Percentiles rank a stretch among this genome's conserved stretches.
phyloP scores from a whole-genome alignment of 1,140 invertebrate genomes.

The Diorhabda elongata region DNA sequence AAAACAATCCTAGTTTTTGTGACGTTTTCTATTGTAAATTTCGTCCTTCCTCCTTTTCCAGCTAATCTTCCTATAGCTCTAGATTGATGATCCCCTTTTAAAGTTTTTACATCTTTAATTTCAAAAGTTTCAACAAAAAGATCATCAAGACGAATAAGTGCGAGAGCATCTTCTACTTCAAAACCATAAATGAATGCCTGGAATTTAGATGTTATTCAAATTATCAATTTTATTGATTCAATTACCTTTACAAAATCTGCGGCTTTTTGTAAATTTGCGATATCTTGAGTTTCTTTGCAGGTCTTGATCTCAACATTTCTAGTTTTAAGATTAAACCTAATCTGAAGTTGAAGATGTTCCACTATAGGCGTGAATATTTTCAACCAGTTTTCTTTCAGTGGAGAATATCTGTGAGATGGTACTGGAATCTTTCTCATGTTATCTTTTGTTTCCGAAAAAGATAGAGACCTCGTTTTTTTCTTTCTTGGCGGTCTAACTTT shows the following conservation, averaged over 20 bases:
- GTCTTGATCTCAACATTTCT: conserved; percentile 84
- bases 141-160: conserved; percentile 92
- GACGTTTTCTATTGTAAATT: conserved; percentile 98
- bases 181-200: conserved; percentile 93
- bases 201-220: conserved; percentile 31
- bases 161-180: conserved; percentile 95
- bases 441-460: conserved; percentile 55
- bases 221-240: neutral
- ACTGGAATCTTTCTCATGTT: conserved; percentile 61
- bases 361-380: conserved; percentile 96
- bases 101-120: conserved; percentile 92
- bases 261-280: conserved; percentile 91
- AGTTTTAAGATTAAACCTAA: conserved; percentile 90
- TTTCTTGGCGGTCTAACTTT: conserved; percentile 47
- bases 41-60: conserved; percentile 95
- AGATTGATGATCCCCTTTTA: conserved; percentile 94
- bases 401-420: conserved; percentile 74
- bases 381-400: conserved; percentile 94
- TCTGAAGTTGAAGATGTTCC: conserved; percentile 90
- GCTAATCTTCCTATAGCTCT: conserved; percentile 94
- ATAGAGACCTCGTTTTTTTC: conserved; percentile 53
- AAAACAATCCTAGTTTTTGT: conserved; percentile 98
- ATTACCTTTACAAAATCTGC: conserved; percentile 90
- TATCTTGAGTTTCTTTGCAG: conserved; percentile 75
- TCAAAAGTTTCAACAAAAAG: conserved; percentile 97